Base-by-base conservation (phyloP, 2,797 vertebrate species). In the Pampus argenteus region DNA sequence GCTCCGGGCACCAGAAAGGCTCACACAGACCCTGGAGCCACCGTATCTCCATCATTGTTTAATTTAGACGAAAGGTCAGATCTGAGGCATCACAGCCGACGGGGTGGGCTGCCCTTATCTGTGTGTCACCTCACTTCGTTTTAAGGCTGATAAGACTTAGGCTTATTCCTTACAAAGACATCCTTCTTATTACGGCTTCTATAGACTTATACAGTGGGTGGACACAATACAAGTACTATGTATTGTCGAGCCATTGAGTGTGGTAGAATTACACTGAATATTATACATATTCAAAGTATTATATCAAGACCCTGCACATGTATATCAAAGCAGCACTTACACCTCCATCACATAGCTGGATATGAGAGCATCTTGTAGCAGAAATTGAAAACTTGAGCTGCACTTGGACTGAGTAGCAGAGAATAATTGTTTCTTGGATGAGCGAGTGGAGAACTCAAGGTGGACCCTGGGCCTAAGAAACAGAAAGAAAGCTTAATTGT, bases 11-110 rank as follows among this genome's bases (percentile, higher is more conserved):
- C 51, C 0, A 13, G 26, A 56, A 34, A 51, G 4, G 34, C 28
- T 78, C n/a, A 74, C 40, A 14, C 6, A 25, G 42, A 25, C 61
- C 73, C 56, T 6, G 34, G 23, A 66, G 73, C 40, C 9, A 23
- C 60, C 44, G 3, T 56, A 59, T 82, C 59, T 71, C 67, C 44
- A 66, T 58, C 45, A 0, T 13, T 70, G 52, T 82, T 79, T 81
- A 76, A 79, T 74, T 86, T 60, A 78, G 63, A 82, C 49, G 65
- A 50, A 71, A 58, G 58, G 57, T 82, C 49, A 78, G 15, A 78
- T 81, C 76, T 62, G 7, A 78, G 61, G 47, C 81, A 78, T 83
- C 84, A 34, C 45, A 57, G 70, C 60, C 17, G 52, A 66, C 36
- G 71, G 71, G 55, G 6, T 22, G 49, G 9, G 15, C 29, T n/a